phyloP scores from a whole-genome alignment of 2,113 vertebrate genomes.

The Eulemur rufifrons region DNA sequence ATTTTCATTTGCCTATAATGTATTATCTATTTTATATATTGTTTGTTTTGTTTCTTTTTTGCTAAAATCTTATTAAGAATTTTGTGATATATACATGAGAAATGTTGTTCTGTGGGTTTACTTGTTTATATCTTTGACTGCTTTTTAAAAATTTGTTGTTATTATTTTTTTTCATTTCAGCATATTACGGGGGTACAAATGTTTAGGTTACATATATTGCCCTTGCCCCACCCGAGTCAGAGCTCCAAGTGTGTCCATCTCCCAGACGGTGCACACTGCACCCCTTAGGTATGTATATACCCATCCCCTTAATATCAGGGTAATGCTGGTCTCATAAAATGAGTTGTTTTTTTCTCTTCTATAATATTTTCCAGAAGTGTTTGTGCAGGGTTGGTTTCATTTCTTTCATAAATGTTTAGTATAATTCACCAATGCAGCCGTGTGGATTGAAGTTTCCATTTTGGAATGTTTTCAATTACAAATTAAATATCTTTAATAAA shows the following conservation, averaged over 20 bases:
- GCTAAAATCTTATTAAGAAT: neutral
- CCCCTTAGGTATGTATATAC: too few species aligned
- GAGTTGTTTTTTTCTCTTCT: neutral
- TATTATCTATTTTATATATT: neutral
- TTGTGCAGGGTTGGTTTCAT: neutral
- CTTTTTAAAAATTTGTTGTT: too few species aligned
- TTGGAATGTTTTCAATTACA: neutral
- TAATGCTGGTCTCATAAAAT: neutral
- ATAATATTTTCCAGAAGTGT: neutral
- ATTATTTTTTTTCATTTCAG: too few species aligned
- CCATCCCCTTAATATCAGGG: too few species aligned
- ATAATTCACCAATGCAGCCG: neutral
- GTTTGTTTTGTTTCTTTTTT: neutral
- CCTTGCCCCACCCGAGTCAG: too few species aligned
- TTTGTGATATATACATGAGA: neutral
- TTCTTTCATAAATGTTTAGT: neutral
- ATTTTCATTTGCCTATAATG: neutral
- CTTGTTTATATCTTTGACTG: neutral
- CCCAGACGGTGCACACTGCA: too few species aligned
- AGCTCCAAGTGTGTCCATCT: too few species aligned
- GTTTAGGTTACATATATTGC: too few species aligned
- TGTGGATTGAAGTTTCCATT: neutral
- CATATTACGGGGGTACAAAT: too few species aligned
- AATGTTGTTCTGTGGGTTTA: neutral
- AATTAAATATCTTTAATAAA: neutral